phyloP scores from a whole-genome alignment of 2,797 vertebrate species.

The Pangasius djambal region DNA sequence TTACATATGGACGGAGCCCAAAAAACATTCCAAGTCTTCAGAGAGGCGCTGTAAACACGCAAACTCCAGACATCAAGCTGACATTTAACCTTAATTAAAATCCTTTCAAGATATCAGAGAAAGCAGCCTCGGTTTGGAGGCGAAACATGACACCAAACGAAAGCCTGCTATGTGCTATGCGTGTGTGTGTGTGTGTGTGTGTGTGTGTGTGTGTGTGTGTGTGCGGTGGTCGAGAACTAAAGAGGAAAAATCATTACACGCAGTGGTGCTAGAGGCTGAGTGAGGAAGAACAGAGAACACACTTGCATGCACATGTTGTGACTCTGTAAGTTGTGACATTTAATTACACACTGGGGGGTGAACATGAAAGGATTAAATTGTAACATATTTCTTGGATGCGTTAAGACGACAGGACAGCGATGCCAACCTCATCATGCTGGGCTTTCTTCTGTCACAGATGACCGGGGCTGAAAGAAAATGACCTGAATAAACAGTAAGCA shows the following conservation, averaged over 20 bases:
- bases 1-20: not conserved
- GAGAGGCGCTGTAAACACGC: not conserved
- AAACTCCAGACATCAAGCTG: not conserved
- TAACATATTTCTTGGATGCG: too few relatives aligned
- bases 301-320: not conserved
- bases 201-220: not conserved
- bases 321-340: constrained; percentile 23
- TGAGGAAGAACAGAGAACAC: not conserved
- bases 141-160: not conserved
- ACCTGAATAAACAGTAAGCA: not conserved
- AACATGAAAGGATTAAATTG: not conserved
- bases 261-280: not conserved
- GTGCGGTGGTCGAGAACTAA: not conserved
- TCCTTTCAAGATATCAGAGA: not conserved
- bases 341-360: constrained; percentile 9
- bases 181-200: not conserved
- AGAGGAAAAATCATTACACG: constrained; percentile 12
- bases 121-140: not conserved
- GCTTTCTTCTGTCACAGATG: not conserved
- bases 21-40: not conserved
- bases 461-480: not conserved
- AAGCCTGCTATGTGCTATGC: not conserved
- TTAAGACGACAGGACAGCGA: too few relatives aligned
- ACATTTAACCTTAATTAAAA: not conserved
- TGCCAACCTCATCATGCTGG: not conserved